phyloP scores from a whole-genome alignment of 30 jellyfish, hydroid and myxozoan species.

The Pseudorhiza aurosa region DNA sequence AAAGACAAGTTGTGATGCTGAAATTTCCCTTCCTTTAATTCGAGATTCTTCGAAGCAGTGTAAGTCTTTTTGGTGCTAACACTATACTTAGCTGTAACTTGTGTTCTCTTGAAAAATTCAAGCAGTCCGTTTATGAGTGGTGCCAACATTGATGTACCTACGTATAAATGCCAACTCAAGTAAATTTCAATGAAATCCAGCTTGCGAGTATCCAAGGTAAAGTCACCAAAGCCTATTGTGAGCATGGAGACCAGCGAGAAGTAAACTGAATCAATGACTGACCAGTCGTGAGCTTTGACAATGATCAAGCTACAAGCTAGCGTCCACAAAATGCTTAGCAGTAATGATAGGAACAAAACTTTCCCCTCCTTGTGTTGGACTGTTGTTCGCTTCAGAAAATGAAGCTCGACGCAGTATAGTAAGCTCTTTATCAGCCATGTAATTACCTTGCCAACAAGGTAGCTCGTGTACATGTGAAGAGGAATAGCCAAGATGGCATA shows the following conservation, averaged over 20 bases:
- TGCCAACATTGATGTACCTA: conserved; percentile 28
- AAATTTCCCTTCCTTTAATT: too few species aligned
- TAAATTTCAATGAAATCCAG: neutral
- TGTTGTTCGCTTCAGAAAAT: neutral
- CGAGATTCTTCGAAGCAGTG: too few species aligned
- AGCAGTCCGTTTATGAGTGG: conserved; percentile 11
- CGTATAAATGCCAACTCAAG: conserved; percentile 12
- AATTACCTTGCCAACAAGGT: conserved; percentile 24
- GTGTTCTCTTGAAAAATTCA: conserved; percentile 2
- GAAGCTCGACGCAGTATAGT: neutral
- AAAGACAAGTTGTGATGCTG: too few species aligned
- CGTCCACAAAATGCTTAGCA: conserved; percentile 7
- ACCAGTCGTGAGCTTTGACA: neutral
- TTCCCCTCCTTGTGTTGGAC: neutral
- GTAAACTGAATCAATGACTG: conserved; percentile 1
- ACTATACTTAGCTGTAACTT: neutral
- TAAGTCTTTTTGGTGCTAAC: too few species aligned
- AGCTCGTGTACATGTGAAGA: conserved; percentile 42
- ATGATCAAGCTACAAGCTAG: neutral
- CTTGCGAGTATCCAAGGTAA: neutral
- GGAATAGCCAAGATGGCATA: conserved; percentile 37
- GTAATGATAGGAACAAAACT: neutral
- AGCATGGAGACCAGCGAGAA: conserved; percentile 35
- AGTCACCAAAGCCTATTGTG: conserved; percentile 42
- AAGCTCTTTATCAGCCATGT: neutral